Base-by-base conservation (phyloP, 2,888 invertebrate genomes). In the Gisinianus flammeolus region DNA sequence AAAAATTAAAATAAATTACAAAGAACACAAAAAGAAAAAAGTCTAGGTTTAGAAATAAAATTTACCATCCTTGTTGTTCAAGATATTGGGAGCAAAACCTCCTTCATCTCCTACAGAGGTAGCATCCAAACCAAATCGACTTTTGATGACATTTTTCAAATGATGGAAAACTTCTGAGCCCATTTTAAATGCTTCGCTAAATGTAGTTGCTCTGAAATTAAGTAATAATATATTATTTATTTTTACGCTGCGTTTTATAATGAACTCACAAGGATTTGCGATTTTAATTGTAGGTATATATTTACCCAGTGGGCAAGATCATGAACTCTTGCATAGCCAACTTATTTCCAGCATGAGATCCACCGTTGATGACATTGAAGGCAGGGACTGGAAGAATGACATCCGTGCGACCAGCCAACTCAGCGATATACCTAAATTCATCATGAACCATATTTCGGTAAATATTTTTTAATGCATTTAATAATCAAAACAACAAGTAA, bases 71-170 rank as follows among this genome's bases (percentile, higher is more conserved):
- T 96, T 95, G 89, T 97, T 97, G 89, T 96, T 95, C 85, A 93
- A 92, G 86, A 99, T 98, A 88, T 98, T 98, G 80, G 99, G 99
- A 67, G 98, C 99, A 87, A 99, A 99, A 84, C 99, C 99, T 88
- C 99, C 99, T 88, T 99, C 99, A 89, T 99, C 99, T 85, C 98
- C 98, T 12, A 99, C 99, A 83, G 98, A 94, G 10, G 97, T 97
- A 33, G 97, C 96, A 88, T 98, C 98, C 86, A 97, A 91, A 79
- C 98, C 98, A 85, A 91, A 91, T 88, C 96, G 96, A 86, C 92
- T 92, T 89, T 98, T 96, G 88, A 99, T 98, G 82, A 97, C 96
- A 85, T 89, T 88, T 88, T 97, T 97, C 88, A 97, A 91, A 87
- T 98, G 91, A 86, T 97, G 95, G 88, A 98, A 99, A 2, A 95